Evolutionary conservation across 1,140 invertebrate species (phyloP).

Genomic region (Harlomillsia oculata): DNA sequence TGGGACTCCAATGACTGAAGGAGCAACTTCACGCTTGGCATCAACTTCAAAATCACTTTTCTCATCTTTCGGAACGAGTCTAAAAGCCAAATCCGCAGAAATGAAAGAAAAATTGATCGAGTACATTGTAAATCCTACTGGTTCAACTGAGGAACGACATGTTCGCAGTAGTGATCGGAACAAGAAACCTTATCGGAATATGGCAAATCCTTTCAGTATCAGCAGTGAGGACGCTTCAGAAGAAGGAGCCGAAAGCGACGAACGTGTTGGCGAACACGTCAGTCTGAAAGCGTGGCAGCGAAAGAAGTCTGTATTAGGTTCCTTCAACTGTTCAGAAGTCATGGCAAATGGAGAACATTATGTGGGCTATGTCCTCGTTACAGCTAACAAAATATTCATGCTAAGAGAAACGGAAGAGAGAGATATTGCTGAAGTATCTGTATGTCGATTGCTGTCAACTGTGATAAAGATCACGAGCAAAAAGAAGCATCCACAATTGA

Average conservation of each 20-base stretch:
- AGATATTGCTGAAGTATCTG: conserved; percentile 72
- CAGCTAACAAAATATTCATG: conserved; percentile 74
- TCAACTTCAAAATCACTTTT: conserved; percentile 19
- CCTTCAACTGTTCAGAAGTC: conserved; percentile 84
- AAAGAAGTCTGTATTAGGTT: conserved; percentile 69
- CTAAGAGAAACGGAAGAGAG: conserved; percentile 67
- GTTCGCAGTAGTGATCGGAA: conserved; percentile 66
- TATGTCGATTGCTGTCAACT: conserved; percentile 69
- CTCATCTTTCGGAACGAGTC: conserved; percentile 45
- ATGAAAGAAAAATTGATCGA: conserved; percentile 87
- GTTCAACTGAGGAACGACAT: conserved; percentile 50
- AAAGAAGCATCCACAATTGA: conserved; percentile 82
- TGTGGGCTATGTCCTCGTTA: conserved; percentile 74
- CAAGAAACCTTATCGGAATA: conserved; percentile 77
- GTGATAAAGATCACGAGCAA: conserved; percentile 94
- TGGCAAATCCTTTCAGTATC: conserved; percentile 88
- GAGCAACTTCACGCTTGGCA: conserved; percentile 3
- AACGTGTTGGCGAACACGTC: conserved; percentile 55
- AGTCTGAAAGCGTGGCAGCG: conserved; percentile 67
- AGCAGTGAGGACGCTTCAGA: conserved; percentile 58
- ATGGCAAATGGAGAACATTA: conserved; percentile 75
- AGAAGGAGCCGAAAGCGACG: conserved; percentile 45
- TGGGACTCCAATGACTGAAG: background rate
- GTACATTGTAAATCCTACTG: conserved; percentile 80
- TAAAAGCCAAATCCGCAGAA: conserved; percentile 82